Conservation (phyloP, 2,888 invertebrate genomes). For the Limenitis camilla region DNA sequence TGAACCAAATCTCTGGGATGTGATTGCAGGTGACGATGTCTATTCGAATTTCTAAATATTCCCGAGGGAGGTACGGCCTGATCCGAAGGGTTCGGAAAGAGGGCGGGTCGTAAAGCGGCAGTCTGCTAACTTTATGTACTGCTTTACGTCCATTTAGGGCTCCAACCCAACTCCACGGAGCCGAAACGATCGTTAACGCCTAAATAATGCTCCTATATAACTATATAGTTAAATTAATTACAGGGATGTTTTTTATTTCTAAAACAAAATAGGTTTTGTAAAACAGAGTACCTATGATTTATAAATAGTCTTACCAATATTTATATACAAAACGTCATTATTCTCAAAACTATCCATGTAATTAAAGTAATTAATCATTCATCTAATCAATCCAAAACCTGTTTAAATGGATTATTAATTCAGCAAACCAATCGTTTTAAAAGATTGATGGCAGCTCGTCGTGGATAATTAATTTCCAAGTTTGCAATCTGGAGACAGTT, state of each 20-base stretch:
- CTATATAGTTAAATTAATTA: background rate
- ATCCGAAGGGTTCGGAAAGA: constrained; percentile 23
- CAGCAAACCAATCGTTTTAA: background rate
- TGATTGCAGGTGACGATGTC: constrained; percentile 11
- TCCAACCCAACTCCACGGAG: constrained; percentile 24
- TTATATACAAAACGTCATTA: background rate
- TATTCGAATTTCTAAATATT: constrained; percentile 9
- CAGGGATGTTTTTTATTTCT: too few species aligned
- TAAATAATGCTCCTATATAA: constrained; percentile 5
- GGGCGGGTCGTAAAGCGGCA: constrained; percentile 45
- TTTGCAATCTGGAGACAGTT: constrained; percentile 11
- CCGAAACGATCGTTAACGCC: constrained; percentile 18
- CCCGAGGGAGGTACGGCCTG: constrained; percentile 28
- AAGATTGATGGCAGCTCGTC: constrained; percentile 16
- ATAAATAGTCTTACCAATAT: too few species aligned
- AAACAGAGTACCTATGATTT: too few species aligned
- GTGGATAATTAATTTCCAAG: constrained; percentile 9
- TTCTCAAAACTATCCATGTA: background rate
- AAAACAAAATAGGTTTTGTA: too few species aligned
- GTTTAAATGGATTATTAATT: background rate
- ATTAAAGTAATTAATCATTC: constrained; percentile 9
- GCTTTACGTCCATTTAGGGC: constrained; percentile 49
- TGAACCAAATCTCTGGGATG: constrained; percentile 26
- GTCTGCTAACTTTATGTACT: constrained; percentile 40
- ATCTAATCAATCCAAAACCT: too few species aligned